Conservation (phyloP, 2,797 vertebrate species). For the Myripristis jacobus region DNA sequence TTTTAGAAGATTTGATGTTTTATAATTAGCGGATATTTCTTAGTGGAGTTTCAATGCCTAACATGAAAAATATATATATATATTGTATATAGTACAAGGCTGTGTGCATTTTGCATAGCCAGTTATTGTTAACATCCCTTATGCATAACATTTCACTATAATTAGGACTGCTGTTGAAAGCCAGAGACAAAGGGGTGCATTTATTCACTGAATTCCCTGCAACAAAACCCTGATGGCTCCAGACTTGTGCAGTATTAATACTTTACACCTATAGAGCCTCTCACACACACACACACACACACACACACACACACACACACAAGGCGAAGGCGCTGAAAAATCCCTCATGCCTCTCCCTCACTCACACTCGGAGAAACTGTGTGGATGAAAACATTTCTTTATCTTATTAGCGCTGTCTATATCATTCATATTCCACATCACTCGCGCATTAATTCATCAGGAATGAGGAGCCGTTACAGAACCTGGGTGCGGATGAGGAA, state of each 20-base stretch:
- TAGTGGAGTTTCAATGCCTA: no score
- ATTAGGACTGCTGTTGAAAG: neutral
- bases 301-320: neutral
- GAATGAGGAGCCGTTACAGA: constrained; percentile 49
- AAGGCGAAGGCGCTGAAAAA: neutral
- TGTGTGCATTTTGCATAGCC: neutral
- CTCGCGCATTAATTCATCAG: constrained; percentile 57
- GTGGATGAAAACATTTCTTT: constrained; percentile 49
- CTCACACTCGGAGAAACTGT: neutral
- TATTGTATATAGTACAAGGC: no score
- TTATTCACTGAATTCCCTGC: neutral
- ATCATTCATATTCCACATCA: constrained; percentile 46
- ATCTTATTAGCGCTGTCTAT: constrained; percentile 48
- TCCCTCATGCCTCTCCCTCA: neutral
- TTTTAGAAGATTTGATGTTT: no score
- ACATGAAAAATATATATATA: no score
- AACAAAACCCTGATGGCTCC: neutral
- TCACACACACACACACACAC: neutral
- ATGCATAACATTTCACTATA: no score
- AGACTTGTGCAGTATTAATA: neutral
- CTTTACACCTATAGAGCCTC: neutral
- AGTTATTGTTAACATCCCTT: neutral
- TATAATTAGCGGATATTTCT: no score
- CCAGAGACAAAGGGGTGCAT: neutral
- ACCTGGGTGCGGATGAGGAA: constrained; percentile 32